A percentile compares a stretch with the other conserved stretches of the same genome.
Evolutionary conservation across 2,113 vertebrate genomes (phyloP).

Genomic region (Caranx ignobilis): DNA sequence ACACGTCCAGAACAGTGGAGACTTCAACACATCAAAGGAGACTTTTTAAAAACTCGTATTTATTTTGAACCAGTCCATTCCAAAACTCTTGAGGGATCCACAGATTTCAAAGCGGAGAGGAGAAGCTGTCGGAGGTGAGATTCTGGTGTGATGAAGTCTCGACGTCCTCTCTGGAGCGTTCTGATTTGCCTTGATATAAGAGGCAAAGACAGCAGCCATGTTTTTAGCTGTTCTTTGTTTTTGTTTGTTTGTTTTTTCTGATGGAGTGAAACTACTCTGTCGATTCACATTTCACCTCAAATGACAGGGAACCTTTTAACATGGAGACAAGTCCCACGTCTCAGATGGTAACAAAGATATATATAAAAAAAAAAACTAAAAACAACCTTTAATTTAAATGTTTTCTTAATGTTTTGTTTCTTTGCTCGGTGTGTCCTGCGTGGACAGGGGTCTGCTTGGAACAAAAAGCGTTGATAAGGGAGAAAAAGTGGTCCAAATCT

Average conservation of each 20-base stretch:
- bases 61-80: conserved; percentile 54
- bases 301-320: conserved; percentile 49
- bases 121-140: not conserved
- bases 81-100: conserved; percentile 50
- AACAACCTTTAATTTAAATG: conserved; percentile 23
- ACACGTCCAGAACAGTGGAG: conserved; percentile 24
- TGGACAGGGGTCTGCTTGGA: conserved; percentile 24
- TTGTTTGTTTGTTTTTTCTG: not conserved
- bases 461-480: conserved; percentile 17
- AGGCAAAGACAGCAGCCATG: conserved; percentile 51
- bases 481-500: conserved; percentile 56
- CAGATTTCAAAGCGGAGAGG: conserved; percentile 56
- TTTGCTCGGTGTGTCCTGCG: conserved; percentile 29
- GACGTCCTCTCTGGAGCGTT: conserved; percentile 48
- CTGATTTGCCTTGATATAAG: conserved; percentile 49
- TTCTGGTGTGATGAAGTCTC: conserved; percentile 15
- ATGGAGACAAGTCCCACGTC: conserved; percentile 30
- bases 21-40: conserved; percentile 9
- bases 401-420: conserved; percentile 2
- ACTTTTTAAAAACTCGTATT: conserved; percentile 44
- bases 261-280: conserved; percentile 31
- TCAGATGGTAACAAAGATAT: conserved; percentile 27
- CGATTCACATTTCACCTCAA: conserved; percentile 65
- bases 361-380: not conserved
- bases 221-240: conserved; percentile 42